Conservation (phyloP, 2,888 invertebrate genomes). For the Eumacrocentrus americanus region DNA sequence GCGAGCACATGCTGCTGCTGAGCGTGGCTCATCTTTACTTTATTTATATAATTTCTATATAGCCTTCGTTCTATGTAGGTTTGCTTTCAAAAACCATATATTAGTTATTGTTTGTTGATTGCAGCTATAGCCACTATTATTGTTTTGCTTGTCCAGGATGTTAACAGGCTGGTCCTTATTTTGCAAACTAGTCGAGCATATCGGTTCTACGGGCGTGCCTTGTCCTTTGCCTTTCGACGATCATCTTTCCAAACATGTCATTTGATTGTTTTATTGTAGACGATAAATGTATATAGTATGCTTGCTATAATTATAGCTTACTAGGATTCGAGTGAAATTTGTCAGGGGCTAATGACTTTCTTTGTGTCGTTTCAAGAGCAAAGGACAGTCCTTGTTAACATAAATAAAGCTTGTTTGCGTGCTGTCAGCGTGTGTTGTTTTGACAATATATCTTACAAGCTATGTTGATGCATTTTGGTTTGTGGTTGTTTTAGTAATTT, state of each 20-base stretch:
- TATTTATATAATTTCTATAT: conserved; percentile 25
- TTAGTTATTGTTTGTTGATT: conserved; percentile 14
- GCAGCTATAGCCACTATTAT: conserved; percentile 27
- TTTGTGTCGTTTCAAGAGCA: conserved; percentile 31
- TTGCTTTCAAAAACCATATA: conserved; percentile 12
- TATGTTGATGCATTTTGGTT: no score
- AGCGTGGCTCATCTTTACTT: conserved; percentile 63
- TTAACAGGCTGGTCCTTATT: conserved; percentile 34
- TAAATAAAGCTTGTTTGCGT: conserved; percentile 28
- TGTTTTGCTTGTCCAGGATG: conserved; percentile 32
- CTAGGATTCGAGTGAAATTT: no score
- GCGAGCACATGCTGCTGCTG: conserved; percentile 66
- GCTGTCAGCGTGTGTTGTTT: conserved; percentile 31
- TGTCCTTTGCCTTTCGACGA: conserved; percentile 54
- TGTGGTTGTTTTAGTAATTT: no score
- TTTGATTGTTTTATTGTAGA: not conserved
- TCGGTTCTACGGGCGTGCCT: conserved; percentile 55
- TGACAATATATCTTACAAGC: no score
- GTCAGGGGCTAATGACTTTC: not conserved
- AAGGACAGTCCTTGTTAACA: conserved; percentile 19
- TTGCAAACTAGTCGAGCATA: conserved; percentile 54
- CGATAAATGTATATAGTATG: not conserved
- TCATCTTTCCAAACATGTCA: conserved; percentile 38
- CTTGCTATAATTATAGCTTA: not conserved
- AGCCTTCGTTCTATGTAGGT: conserved; percentile 9